phyloP scores from a whole-genome alignment of 2,113 vertebrate species.

The Arothron firmamentum region DNA sequence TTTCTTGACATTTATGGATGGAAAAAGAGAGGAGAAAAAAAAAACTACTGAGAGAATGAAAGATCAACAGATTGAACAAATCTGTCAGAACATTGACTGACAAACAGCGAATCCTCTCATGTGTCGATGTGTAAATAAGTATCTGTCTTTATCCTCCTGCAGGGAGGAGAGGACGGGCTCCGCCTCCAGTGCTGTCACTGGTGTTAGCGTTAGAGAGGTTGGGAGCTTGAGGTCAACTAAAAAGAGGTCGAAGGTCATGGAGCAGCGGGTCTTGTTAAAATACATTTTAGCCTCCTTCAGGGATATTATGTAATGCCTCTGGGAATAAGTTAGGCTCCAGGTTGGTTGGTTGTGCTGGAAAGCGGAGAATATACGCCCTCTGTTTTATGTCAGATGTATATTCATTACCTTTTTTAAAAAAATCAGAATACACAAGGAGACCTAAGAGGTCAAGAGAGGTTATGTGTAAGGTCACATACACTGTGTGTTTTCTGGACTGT shows the following conservation, averaged over 20 bases:
- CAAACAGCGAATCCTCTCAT: slow-evolving; percentile 33
- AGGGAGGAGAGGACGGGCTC: slow-evolving; percentile 29
- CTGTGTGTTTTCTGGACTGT: slow-evolving; percentile 28
- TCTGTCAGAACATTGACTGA: slow-evolving; percentile 6
- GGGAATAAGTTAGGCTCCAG: slow-evolving; percentile 60
- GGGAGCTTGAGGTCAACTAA: slow-evolving; percentile 63
- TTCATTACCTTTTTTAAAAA: slow-evolving; percentile 58
- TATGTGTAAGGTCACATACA: slow-evolving; percentile 26
- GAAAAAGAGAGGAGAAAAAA: not conserved
- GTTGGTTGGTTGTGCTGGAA: slow-evolving; percentile 47
- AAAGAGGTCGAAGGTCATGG: slow-evolving; percentile 66
- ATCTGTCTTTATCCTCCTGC: slow-evolving; percentile 30
- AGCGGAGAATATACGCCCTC: slow-evolving; percentile 48
- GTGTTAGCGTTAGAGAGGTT: slow-evolving; percentile 71
- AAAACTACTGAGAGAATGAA: not conserved
- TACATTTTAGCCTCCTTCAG: slow-evolving; percentile 75
- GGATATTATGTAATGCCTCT: slow-evolving; percentile 73
- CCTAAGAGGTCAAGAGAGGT: slow-evolving; percentile 54
- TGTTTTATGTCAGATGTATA: slow-evolving; percentile 56
- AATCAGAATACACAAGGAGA: slow-evolving; percentile 55
- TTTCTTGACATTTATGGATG: slow-evolving; percentile 2
- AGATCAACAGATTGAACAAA: slow-evolving; percentile 16
- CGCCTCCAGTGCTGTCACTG: slow-evolving; percentile 46
- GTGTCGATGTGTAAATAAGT: slow-evolving; percentile 41
- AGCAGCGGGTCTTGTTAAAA: slow-evolving; percentile 76